A percentile compares a stretch with the other conserved stretches of the same genome.
phyloP scores from a whole-genome alignment of 2,797 vertebrate species.

The Petrocephalus sullivani region DNA sequence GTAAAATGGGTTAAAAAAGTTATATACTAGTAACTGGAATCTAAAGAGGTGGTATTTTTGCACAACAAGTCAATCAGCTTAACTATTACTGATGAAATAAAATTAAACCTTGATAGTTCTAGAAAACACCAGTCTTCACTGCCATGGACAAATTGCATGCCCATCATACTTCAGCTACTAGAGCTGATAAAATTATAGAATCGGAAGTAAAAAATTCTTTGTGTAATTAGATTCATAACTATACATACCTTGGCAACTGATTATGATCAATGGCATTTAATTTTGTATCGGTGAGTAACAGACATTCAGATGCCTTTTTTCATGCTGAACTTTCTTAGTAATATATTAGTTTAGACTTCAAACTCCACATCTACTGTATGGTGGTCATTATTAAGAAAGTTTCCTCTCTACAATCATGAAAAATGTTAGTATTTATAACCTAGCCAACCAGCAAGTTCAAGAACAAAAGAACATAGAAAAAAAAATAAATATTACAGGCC shows the following conservation, averaged over 20 bases:
- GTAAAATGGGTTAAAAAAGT: neutral
- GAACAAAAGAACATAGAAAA: neutral
- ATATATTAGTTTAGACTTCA: neutral
- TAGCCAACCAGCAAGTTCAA: neutral
- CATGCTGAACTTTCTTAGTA: no score
- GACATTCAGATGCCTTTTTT: neutral
- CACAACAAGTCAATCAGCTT: neutral
- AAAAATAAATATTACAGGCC: neutral
- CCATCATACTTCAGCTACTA: neutral
- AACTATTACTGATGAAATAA: neutral
- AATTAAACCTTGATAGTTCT: neutral
- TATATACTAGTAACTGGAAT: neutral
- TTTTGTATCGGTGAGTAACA: neutral
- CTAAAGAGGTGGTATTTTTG: neutral
- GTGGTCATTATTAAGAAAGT: neutral
- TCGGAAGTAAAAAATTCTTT: neutral
- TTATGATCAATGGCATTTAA: no score
- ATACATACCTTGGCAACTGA: neutral
- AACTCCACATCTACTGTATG: neutral
- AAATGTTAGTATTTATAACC: neutral
- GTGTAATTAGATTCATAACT: neutral
- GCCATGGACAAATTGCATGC: neutral
- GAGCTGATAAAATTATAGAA: neutral
- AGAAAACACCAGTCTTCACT: neutral
- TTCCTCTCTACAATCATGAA: neutral